These are phyloP conservation scores for Macropis europaea DNA, from an alignment of 2,888 invertebrate species.

Conservation along the genomic window DNA sequence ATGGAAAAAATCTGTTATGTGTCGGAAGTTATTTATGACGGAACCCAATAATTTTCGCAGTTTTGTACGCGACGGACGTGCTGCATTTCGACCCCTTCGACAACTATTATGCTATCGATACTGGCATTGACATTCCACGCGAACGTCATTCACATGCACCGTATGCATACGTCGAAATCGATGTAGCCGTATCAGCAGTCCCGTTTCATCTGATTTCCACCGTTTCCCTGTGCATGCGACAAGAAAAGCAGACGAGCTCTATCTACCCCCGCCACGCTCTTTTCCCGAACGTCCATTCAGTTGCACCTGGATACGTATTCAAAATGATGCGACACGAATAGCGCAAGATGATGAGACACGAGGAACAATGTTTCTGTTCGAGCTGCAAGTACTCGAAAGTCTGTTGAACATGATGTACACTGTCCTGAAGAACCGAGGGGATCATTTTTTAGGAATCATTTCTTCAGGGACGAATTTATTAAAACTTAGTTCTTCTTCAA, in stretches of 20 bases:
- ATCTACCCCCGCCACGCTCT: not conserved
- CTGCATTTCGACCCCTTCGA: not conserved
- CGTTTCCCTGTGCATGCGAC: not conserved
- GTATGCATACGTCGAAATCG: not conserved
- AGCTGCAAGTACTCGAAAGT: too few relatives aligned
- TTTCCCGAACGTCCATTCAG: constrained; percentile 7
- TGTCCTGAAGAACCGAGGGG: too few relatives aligned
- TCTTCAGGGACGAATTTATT: too few relatives aligned
- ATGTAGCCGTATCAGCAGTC: not conserved
- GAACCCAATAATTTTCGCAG: not conserved
- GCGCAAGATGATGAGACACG: too few relatives aligned
- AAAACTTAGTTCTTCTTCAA: too few relatives aligned
- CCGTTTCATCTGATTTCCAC: constrained; percentile 19
- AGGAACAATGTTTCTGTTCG: too few relatives aligned
- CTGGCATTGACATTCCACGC: constrained; percentile 8
- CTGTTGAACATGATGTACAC: too few relatives aligned
- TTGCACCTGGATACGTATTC: not conserved
- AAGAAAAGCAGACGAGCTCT: not conserved
- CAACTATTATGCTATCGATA: constrained; percentile 13
- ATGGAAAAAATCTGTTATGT: too few relatives aligned
- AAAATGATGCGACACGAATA: not conserved
- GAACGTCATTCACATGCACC: constrained; percentile 14
- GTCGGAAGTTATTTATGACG: not conserved
- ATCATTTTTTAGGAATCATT: too few relatives aligned
- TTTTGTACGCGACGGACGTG: not conserved